These are phyloP conservation scores for Heliangelus exortis DNA, from an alignment of 2,797 vertebrate species.

Conservation along the genomic window DNA sequence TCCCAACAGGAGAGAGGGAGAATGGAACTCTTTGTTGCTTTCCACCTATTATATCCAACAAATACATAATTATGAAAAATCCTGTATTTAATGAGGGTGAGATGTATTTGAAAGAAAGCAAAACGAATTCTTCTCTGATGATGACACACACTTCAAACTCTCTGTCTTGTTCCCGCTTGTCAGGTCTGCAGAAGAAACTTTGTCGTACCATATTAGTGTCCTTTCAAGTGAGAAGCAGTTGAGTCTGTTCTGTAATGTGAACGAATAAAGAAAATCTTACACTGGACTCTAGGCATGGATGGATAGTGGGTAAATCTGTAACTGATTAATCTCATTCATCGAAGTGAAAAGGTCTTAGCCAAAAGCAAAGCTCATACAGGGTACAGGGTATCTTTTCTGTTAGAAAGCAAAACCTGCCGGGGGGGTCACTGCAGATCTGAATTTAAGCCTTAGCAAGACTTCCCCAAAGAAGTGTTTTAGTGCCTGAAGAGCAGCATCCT, in stretches of 20 bases:
- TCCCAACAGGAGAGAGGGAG: background rate
- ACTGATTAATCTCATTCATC: background rate
- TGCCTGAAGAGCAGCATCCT: background rate
- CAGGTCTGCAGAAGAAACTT: background rate
- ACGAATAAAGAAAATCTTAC: background rate
- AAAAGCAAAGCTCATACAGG: background rate
- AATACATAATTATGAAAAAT: background rate
- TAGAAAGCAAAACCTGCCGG: background rate
- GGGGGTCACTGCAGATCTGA: background rate
- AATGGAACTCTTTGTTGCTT: background rate
- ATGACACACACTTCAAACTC: background rate
- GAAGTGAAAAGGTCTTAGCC: background rate
- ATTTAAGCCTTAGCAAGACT: background rate
- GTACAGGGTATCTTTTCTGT: background rate
- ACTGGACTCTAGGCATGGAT: background rate
- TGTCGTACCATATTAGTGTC: background rate
- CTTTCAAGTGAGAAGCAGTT: slow-evolving; percentile 19
- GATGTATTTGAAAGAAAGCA: slow-evolving; percentile 17
- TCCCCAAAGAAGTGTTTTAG: background rate
- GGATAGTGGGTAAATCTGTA: background rate
- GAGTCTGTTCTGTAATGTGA: slow-evolving; percentile 2
- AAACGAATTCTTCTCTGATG: slow-evolving; percentile 15
- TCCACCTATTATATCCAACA: background rate
- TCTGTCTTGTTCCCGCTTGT: background rate
- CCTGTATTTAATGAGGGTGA: background rate